Conservation (phyloP, 1,140 invertebrate genomes). For the Heliconius melpomene region DNA sequence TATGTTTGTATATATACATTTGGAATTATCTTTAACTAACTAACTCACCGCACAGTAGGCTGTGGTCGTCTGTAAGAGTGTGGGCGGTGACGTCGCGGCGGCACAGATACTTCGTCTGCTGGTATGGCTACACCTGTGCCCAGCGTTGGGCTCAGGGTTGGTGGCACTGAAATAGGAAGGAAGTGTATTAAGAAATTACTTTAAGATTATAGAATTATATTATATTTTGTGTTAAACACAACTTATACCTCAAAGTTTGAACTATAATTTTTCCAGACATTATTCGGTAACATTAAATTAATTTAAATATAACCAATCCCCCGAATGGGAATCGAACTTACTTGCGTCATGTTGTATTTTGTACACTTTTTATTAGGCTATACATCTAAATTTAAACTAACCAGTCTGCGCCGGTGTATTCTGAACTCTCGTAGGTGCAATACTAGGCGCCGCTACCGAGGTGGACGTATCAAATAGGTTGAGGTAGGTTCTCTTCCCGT, state of each 20-base stretch:
- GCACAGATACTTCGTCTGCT: conserved; percentile 65
- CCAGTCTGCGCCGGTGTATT: conserved; percentile 50
- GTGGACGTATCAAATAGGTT: conserved; percentile 86
- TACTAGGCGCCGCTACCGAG: conserved; percentile 59
- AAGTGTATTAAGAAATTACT: not conserved
- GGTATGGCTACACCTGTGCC: conserved; percentile 81
- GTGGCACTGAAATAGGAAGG: conserved; percentile 28
- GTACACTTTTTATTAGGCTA: too few relatives aligned
- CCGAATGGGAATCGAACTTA: too few relatives aligned
- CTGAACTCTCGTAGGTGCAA: conserved; percentile 62
- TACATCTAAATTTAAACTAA: conserved; percentile 36
- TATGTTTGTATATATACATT: too few relatives aligned
- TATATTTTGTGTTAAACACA: too few relatives aligned
- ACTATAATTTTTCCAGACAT: too few relatives aligned
- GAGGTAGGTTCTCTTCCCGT: conserved; percentile 93
- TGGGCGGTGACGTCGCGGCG: conserved; percentile 46
- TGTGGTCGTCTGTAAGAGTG: conserved; percentile 56
- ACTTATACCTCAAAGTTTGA: too few relatives aligned
- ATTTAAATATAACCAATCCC: too few relatives aligned
- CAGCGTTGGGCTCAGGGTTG: conserved; percentile 41
- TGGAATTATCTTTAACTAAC: too few relatives aligned
- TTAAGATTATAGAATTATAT: too few relatives aligned
- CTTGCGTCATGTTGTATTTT: too few relatives aligned
- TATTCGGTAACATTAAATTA: too few relatives aligned
- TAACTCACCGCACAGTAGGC: conserved; percentile 68